These are phyloP conservation scores for Uromys caudimaculatus DNA, from an alignment of 2,797 vertebrate species.

Conservation along the genomic window DNA sequence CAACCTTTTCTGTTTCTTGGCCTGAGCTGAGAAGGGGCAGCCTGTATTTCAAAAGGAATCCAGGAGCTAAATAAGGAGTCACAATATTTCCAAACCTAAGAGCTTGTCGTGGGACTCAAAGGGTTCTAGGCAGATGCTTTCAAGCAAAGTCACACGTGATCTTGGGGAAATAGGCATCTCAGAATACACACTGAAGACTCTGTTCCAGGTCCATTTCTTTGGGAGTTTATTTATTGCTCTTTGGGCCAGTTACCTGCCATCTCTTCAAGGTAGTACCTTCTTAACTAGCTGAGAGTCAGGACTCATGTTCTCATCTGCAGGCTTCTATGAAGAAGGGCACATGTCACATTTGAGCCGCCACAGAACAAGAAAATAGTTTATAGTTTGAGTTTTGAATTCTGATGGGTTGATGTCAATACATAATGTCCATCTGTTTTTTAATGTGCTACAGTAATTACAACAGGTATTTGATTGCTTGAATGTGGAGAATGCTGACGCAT, in stretches of 20 bases:
- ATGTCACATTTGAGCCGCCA: slow-evolving; percentile 22
- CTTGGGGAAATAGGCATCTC: not conserved
- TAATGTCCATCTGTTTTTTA: not conserved
- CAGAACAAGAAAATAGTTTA: not conserved
- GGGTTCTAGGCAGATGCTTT: slow-evolving; percentile 19
- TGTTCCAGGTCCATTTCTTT: not conserved
- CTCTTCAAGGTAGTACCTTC: not conserved
- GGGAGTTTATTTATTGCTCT: not conserved
- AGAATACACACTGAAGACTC: not conserved
- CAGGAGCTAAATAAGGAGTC: slow-evolving; percentile 3
- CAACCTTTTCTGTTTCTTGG: slow-evolving; percentile 28
- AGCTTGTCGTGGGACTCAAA: slow-evolving; percentile 19
- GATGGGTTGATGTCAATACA: not conserved
- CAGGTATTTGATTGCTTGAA: not conserved
- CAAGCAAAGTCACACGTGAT: not conserved
- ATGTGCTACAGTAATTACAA: not conserved
- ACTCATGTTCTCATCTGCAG: slow-evolving; percentile 28
- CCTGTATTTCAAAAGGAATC: not conserved
- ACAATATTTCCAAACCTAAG: not conserved
- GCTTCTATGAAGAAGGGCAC: slow-evolving; percentile 22
- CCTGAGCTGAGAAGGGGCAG: slow-evolving; percentile 23
- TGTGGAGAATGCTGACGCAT: not conserved
- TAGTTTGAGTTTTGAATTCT: not conserved
- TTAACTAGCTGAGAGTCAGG: not conserved
- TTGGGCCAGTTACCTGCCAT: not conserved